phyloP scores from a whole-genome alignment of 2,797 vertebrate genomes.

The Aldrovandia affinis region DNA sequence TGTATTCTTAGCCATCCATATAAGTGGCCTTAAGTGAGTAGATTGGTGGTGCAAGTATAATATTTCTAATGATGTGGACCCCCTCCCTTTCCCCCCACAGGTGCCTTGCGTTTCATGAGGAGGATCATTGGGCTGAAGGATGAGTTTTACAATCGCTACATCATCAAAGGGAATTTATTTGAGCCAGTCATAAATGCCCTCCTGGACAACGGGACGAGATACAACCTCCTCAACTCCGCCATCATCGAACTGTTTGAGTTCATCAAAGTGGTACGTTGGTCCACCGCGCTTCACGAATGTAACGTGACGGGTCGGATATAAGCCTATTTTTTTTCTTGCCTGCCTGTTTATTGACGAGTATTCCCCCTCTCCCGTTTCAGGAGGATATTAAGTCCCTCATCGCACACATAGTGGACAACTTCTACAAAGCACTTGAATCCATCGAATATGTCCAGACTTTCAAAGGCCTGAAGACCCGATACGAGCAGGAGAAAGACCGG shows the following conservation, averaged over 20 bases:
- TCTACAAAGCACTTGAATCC: conserved; percentile 97
- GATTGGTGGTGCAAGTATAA: too few species aligned
- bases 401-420: conserved; percentile 98
- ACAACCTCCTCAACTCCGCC: conserved; percentile 97
- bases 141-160: conserved; percentile 98
- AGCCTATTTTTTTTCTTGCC: background rate
- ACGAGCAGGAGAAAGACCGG: conserved; percentile 95
- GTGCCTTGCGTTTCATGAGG: conserved; percentile 97
- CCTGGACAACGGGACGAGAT: conserved; percentile 96
- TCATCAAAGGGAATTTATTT: conserved; percentile 98
- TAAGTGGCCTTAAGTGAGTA: too few species aligned
- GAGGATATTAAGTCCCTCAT: conserved; percentile 98
- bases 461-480: conserved; percentile 95
- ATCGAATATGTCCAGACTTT: conserved; percentile 99
- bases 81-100: conserved; percentile 61
- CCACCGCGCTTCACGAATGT: background rate
- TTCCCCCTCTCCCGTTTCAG: conserved; percentile 66
- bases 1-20: too few species aligned
- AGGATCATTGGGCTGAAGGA: conserved; percentile 97
- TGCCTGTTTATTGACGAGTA: background rate
- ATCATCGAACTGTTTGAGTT: conserved; percentile 98
- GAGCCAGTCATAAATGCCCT: conserved; percentile 97
- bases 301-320: background rate
- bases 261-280: conserved; percentile 91
- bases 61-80: background rate